Evolutionary conservation across 2,113 vertebrate species (phyloP).

Genomic region (Calidris pygmaea): DNA sequence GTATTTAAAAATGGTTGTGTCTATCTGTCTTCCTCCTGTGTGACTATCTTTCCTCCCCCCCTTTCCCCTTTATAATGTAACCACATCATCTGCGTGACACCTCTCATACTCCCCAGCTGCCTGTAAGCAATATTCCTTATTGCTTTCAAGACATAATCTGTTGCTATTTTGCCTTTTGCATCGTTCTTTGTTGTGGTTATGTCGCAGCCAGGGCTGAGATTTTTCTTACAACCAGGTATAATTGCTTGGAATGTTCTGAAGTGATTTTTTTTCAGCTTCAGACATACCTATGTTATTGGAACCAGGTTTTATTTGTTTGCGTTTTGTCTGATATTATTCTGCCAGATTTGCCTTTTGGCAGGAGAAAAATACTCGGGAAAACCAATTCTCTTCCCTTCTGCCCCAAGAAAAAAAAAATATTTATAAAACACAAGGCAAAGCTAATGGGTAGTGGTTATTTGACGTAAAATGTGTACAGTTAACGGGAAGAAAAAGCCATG

Average conservation of each 20-base stretch:
- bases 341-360: background rate
- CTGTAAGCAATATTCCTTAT: background rate
- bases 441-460: slow-evolving; percentile 12
- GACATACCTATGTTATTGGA: slow-evolving; percentile 37
- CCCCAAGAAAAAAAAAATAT: background rate
- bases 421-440: background rate
- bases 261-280: background rate
- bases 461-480: slow-evolving; percentile 1
- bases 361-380: background rate
- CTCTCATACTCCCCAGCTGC: background rate
- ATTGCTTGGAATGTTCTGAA: slow-evolving; percentile 20
- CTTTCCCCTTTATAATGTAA: background rate
- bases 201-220: background rate
- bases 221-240: slow-evolving; percentile 18
- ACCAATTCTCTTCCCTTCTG: background rate
- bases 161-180: slow-evolving; percentile 1
- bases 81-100: background rate
- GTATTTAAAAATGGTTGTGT: background rate
- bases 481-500: slow-evolving; percentile 10
- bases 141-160: background rate
- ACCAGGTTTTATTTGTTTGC: slow-evolving; percentile 30
- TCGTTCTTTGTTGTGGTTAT: slow-evolving; percentile 36
- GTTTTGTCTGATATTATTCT: slow-evolving; percentile 27
- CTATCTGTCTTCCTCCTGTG: background rate
- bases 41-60: background rate